A percentile compares a stretch with the other conserved stretches of the same genome.
Evolutionary conservation across 2,797 vertebrate genomes (phyloP).

Genomic region (Crenuchus spilurus): DNA sequence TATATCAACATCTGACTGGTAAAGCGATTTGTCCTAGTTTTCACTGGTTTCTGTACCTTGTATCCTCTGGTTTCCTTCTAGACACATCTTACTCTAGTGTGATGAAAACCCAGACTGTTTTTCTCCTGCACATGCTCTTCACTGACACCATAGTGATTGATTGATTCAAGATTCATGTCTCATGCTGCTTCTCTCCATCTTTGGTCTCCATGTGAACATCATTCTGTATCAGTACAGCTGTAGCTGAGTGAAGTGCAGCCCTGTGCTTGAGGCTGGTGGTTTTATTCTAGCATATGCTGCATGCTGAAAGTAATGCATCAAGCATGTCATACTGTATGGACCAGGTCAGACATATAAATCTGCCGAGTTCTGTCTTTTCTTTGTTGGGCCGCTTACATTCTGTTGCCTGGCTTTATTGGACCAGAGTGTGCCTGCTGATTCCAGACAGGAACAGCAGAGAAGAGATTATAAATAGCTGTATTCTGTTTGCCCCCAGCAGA

Average conservation of each 20-base stretch:
- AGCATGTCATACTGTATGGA: conserved; percentile 15
- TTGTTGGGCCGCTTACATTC: conserved; percentile 33
- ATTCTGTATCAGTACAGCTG: not conserved
- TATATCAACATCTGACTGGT: not conserved
- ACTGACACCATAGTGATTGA: not conserved
- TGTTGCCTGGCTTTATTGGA: conserved; percentile 46
- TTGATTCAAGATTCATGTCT: not conserved
- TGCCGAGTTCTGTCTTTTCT: conserved; percentile 6
- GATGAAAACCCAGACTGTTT: not conserved
- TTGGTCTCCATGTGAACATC: not conserved
- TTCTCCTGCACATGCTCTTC: not conserved
- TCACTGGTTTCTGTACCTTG: not conserved
- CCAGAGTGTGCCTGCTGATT: conserved; percentile 43
- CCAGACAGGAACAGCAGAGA: conserved; percentile 46
- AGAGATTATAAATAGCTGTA: not conserved
- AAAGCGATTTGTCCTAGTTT: not conserved
- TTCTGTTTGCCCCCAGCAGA: not conserved
- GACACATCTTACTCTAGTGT: not conserved
- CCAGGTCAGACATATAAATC: not conserved
- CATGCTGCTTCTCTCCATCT: not conserved
- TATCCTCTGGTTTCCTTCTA: not conserved
- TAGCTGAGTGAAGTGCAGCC: not conserved
- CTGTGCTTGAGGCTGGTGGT: not conserved
- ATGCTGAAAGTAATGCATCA: not conserved
- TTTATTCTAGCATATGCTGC: not conserved